Evolutionary conservation across 64 coral and sea anemone species (phyloP), one percentile per base, ranked within the genome.

Genomic region (Orbicella faveolata): DNA sequence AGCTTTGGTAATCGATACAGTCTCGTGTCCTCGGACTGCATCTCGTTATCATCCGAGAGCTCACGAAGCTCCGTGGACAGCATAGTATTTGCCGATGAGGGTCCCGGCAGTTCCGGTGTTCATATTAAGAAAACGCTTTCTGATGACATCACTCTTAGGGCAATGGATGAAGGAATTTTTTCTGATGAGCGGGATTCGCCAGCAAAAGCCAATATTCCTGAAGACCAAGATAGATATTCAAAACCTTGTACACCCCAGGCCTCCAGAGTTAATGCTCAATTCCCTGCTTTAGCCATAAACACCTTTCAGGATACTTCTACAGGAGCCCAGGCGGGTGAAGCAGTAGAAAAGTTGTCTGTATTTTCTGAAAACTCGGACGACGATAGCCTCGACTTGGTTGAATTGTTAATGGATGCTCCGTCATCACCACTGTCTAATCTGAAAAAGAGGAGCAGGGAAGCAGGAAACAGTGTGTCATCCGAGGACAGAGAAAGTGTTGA

Each of bases 1-100:
- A 96, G 95, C 72, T 96, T 96, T 62, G 92, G 95, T 77, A 90
- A 96, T 88, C 91, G 95, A 83, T 96, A 96, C 78, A 96, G 95
- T 74, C 75, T 96, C 69, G 95, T 96, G 64, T 96, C 90, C 52
- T 92, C 95, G 30, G 95, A 96, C 75, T 96, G 95, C 39, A 93
- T 96, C 39, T 96, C 92, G 19, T 55, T 96, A 48, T 96, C 95
- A 41, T 93, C 95, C 4, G 95, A 93, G 18, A 92, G 90, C 36
- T 87, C 82, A 54, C 80, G 67, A 36, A 96, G 95, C 36, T 96
- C 95, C 36, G 67, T 93, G 19, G 90, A 96, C 48, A 96, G 95
- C 90, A 78, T 94, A 48, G 61, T 89, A 36, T 83, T 89, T 9
- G 83, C 75, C 3, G 92, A 94, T 53, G 87, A 89, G 23, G 39